Evolutionary conservation across 2,888 invertebrate species (phyloP), one percentile per base, ranked within the genome.

Genomic region (Leistus spinibarbis): DNA sequence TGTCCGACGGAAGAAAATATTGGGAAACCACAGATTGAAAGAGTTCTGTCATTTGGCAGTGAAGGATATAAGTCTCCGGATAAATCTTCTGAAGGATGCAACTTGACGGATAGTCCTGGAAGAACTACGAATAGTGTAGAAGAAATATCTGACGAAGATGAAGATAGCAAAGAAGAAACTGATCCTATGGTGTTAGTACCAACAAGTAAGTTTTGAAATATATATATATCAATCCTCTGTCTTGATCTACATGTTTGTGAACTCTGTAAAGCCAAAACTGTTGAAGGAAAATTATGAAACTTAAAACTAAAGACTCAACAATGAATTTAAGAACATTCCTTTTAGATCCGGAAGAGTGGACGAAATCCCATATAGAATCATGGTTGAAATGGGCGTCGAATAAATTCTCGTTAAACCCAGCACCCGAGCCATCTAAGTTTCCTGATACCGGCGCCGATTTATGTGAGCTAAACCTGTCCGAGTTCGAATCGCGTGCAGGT

Each of bases 301-400:
- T 53, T n/a, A n/a, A n/a, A n/a, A n/a, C n/a, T n/a, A n/a, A n/a
- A n/a, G n/a, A n/a, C n/a, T n/a, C n/a, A 40, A 5, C 7, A 40
- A 40, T 40, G 7, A 40, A 40, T 40, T 40, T 40, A 1, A 1
- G 5, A 40, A 10, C 13, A 40, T 40, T 40, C 17, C 0, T 76
- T 82, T 54, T 81, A 89, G 91, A 92, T 87, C 91, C 91, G 23
- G 86, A 87, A 67, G 90, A 89, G 81, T 92, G 92, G 92, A 88
- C 85, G 76, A 81, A 84, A 16, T 84, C 84, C 27, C 89, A 92
- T 82, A 89, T 92, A 77, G 84, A 84, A 75, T 87, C 88, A 64
- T 92, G 91, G 92, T 83, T 92, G 63, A 83, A 84, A 57, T 92
- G 91, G 91, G 88, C 89, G 80, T 86, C 88, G 27, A 86, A 86